Conservation (phyloP, 1,140 invertebrate species). For the Procambarus clarkii region DNA sequence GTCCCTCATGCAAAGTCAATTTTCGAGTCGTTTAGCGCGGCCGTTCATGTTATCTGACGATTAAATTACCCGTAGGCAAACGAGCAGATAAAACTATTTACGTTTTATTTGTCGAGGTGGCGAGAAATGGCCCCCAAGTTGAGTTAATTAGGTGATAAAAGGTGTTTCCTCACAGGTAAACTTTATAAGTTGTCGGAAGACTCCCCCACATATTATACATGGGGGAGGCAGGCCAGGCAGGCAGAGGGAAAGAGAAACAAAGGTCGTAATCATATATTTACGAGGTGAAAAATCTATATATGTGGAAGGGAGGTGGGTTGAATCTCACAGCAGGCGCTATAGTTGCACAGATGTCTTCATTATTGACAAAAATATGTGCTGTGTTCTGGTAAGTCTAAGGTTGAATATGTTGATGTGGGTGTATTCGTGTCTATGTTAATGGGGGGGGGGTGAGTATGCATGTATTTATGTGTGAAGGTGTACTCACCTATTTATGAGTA, state of each 20-base stretch:
- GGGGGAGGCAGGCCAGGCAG: too few relatives aligned
- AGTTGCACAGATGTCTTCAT: neutral
- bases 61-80: slow-evolving; percentile 12
- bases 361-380: neutral
- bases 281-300: neutral
- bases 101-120: neutral
- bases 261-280: neutral
- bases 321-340: neutral
- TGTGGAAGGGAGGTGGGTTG: too few relatives aligned
- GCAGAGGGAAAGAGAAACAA: neutral
- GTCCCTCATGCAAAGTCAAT: slow-evolving; percentile 8
- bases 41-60: slow-evolving; percentile 1
- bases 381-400: neutral
- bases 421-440: too few relatives aligned
- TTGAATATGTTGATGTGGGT: neutral
- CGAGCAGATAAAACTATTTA: slow-evolving; percentile 7
- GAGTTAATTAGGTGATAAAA: slow-evolving; percentile 2
- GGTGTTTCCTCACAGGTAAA: neutral
- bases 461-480: neutral
- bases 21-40: neutral
- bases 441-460: too few relatives aligned
- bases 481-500: too few relatives aligned
- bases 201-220: neutral
- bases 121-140: neutral
- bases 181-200: neutral